Percentiles rank a stretch among this genome's conserved stretches.
phyloP scores from a whole-genome alignment of 2,888 invertebrate genomes.

The Phymatocera aterrima region DNA sequence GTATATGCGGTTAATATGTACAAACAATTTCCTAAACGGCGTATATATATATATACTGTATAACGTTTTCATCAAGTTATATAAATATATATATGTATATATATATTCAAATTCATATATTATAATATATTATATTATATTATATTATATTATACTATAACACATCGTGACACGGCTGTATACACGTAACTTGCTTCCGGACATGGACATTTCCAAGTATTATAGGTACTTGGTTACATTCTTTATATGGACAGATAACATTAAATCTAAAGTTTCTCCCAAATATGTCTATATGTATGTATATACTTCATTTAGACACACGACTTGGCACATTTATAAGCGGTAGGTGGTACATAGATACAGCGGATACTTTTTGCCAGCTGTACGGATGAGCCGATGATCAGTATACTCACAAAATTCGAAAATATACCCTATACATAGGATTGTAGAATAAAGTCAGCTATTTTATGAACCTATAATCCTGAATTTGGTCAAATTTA shows the following conservation, averaged over 20 bases:
- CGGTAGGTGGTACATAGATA: neutral
- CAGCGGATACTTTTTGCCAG: neutral
- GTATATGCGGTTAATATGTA: slow-evolving; percentile 42
- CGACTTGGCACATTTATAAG: slow-evolving; percentile 25
- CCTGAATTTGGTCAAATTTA: too few relatives aligned
- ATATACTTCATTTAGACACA: slow-evolving; percentile 20
- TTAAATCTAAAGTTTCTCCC: slow-evolving; percentile 2
- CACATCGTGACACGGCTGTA: slow-evolving; percentile 21
- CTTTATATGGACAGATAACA: slow-evolving; percentile 37
- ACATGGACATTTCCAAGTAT: slow-evolving; percentile 35
- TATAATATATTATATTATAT: slow-evolving; percentile 15
- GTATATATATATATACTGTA: too few relatives aligned
- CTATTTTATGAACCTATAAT: too few relatives aligned
- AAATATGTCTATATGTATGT: too few relatives aligned
- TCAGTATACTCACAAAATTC: neutral
- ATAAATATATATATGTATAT: slow-evolving; percentile 25
- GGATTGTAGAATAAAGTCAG: too few relatives aligned
- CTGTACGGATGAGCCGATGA: neutral
- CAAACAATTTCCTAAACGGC: slow-evolving; percentile 42
- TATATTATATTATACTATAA: slow-evolving; percentile 25
- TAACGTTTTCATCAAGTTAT: slow-evolving; percentile 24
- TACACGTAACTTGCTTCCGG: slow-evolving; percentile 22
- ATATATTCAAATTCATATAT: neutral
- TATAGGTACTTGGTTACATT: neutral
- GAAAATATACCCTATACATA: neutral